Percentiles rank a stretch among this genome's conserved stretches.
These are phyloP conservation scores for Lasioglossum lativentre DNA, from an alignment of 2,888 invertebrate genomes.

Conservation along the genomic window DNA sequence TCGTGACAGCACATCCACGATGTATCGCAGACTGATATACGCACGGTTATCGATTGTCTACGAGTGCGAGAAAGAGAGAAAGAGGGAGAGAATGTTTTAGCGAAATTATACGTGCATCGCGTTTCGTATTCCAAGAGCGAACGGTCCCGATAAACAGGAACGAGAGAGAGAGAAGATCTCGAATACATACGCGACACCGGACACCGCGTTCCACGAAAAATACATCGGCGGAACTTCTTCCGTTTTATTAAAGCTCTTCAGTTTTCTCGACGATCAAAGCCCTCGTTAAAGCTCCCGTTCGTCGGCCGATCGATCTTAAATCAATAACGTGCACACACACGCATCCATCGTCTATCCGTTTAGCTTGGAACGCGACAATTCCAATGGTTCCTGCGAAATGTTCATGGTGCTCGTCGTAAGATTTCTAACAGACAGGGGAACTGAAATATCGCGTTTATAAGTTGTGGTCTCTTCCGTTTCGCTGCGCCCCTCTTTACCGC, in stretches of 20 bases:
- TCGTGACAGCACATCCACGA: constrained; percentile 67
- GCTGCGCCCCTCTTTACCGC: constrained; percentile 2
- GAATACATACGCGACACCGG: constrained; percentile 11
- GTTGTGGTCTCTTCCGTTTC: constrained; percentile 49
- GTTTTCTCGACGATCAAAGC: constrained; percentile 17
- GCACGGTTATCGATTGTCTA: constrained; percentile 66
- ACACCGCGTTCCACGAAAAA: constrained; percentile 34
- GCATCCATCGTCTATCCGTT: constrained; percentile 38
- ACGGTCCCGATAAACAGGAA: constrained; percentile 27
- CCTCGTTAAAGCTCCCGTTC: constrained; percentile 7
- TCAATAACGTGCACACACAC: background rate
- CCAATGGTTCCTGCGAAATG: constrained; percentile 59
- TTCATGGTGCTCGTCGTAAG: constrained; percentile 53
- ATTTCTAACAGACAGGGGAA: constrained; percentile 49
- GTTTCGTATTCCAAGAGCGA: constrained; percentile 48
- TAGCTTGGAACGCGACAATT: constrained; percentile 53
- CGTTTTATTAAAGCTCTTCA: constrained; percentile 40
- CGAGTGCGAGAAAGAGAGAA: background rate
- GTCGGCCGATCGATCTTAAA: constrained; percentile 19
- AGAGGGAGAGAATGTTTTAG: constrained; percentile 29
- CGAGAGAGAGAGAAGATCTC: background rate
- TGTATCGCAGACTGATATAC: constrained; percentile 77
- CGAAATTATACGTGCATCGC: constrained; percentile 60
- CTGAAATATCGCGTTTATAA: constrained; percentile 43
- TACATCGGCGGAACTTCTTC: constrained; percentile 40